These are phyloP conservation scores for Rhabdomys pumilio DNA, from an alignment of 2,797 vertebrate genomes.

Conservation along the genomic window DNA sequence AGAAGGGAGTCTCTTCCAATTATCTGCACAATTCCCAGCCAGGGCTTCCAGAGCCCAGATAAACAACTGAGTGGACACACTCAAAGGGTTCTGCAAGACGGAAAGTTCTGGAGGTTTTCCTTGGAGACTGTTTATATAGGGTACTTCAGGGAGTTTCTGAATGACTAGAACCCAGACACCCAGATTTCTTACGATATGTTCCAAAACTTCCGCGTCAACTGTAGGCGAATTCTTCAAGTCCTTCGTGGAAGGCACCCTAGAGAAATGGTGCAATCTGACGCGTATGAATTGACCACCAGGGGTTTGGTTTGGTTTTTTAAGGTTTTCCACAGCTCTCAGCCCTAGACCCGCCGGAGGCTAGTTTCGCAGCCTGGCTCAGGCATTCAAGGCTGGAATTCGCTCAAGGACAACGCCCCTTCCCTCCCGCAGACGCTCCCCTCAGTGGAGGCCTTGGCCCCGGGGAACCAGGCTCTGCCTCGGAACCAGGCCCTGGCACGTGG, in stretches of 20 bases:
- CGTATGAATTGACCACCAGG: accelerated
- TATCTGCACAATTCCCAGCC: background rate
- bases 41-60: background rate
- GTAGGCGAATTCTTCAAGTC: no score
- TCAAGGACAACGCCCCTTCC: no score
- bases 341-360: no score
- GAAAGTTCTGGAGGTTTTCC: background rate
- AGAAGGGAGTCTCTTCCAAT: background rate
- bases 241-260: background rate
- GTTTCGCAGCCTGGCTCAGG: accelerated
- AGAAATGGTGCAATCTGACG: no score
- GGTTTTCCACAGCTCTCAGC: background rate
- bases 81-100: no score
- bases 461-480: background rate
- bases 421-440: no score
- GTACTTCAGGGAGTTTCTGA: background rate
- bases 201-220: background rate
- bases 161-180: background rate
- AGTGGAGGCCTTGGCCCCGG: background rate
- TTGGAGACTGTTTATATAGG: background rate
- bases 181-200: no score
- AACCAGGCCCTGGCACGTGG: background rate
- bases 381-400: background rate
- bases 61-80: no score
- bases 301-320: background rate